A percentile compares a stretch with the other conserved stretches of the same genome.
Conservation (phyloP, 2,888 invertebrate genomes). For the Drosophila formosana region DNA sequence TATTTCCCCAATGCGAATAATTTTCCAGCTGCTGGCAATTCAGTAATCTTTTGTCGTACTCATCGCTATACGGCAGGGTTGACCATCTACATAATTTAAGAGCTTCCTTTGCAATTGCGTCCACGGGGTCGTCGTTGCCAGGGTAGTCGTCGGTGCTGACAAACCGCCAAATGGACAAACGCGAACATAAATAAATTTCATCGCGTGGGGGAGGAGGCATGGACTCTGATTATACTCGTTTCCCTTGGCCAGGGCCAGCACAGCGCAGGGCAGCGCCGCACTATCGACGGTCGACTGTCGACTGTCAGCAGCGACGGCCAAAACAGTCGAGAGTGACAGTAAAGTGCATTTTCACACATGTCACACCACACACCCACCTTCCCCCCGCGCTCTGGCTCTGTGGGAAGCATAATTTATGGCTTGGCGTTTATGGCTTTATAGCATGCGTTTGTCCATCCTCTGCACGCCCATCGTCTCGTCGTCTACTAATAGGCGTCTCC, state of each 20-base stretch:
- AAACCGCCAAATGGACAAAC: conserved; percentile 39
- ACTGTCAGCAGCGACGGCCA: conserved; percentile 54
- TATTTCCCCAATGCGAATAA: conserved; percentile 28
- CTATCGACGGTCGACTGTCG: conserved; percentile 20
- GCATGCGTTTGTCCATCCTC: conserved; percentile 67
- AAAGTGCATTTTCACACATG: conserved; percentile 78
- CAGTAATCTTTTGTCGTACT: conserved; percentile 45
- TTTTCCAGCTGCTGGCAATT: conserved; percentile 35
- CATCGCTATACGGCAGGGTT: conserved; percentile 31
- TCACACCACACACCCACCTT: conserved; percentile 44
- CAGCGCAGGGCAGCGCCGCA: neutral
- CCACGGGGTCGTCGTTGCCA: neutral
- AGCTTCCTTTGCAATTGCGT: conserved; percentile 29
- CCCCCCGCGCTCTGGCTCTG: conserved; percentile 17
- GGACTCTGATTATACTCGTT: conserved; percentile 31
- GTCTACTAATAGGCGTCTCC: conserved; percentile 56
- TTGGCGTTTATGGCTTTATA: conserved; percentile 75
- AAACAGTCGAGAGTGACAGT: conserved; percentile 70
- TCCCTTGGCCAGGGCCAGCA: neutral
- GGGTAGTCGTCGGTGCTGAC: conserved; percentile 20
- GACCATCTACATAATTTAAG: conserved; percentile 53
- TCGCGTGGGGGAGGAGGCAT: conserved; percentile 1
- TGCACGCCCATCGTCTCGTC: conserved; percentile 19
- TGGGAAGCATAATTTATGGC: conserved; percentile 72
- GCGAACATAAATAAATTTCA: conserved; percentile 60